A percentile compares a stretch with the other conserved stretches of the same genome.
These are phyloP conservation scores for Vulpes vulpes DNA, from an alignment of 2,113 vertebrate species.

Conservation along the genomic window DNA sequence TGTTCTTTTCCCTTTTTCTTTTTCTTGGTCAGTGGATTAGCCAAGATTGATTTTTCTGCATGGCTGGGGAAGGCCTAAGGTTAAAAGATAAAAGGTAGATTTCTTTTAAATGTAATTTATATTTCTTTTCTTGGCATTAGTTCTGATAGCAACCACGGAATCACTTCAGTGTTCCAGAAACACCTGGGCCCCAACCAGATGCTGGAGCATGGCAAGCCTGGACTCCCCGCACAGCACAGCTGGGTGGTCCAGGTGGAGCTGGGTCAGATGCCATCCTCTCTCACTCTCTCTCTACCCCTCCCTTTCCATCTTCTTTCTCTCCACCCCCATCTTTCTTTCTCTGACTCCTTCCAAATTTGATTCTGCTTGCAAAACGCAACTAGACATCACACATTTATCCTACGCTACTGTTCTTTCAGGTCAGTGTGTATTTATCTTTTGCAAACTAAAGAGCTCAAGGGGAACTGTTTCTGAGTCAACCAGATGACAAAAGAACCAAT, in stretches of 20 bases:
- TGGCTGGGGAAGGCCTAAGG: slow-evolving; percentile 86
- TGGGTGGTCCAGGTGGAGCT: background rate
- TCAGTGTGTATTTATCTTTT: slow-evolving; percentile 30
- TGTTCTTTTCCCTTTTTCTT: slow-evolving; percentile 82
- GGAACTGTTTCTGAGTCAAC: background rate
- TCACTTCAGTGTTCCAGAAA: slow-evolving; percentile 78
- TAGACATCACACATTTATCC: background rate
- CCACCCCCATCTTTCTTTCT: background rate
- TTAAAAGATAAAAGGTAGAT: slow-evolving; percentile 89
- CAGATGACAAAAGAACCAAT: slow-evolving; percentile 2
- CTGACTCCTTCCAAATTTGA: background rate
- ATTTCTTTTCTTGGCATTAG: slow-evolving; percentile 78
- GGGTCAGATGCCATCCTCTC: fast-evolving
- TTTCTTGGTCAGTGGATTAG: slow-evolving; percentile 87
- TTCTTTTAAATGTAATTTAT: slow-evolving; percentile 88
- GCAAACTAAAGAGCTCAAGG: slow-evolving; percentile 32
- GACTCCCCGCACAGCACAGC: slow-evolving; percentile 10
- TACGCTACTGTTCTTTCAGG: background rate
- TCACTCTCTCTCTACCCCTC: fast-evolving
- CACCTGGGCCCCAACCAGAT: slow-evolving; percentile 79
- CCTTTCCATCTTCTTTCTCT: background rate
- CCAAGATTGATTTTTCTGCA: slow-evolving; percentile 89
- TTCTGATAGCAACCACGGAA: slow-evolving; percentile 82
- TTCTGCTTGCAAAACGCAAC: slow-evolving; percentile 4
- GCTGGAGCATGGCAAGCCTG: background rate